Evolutionary conservation across 2,113 vertebrate species (phyloP).

Genomic region (Cyprinodon tularosa): DNA sequence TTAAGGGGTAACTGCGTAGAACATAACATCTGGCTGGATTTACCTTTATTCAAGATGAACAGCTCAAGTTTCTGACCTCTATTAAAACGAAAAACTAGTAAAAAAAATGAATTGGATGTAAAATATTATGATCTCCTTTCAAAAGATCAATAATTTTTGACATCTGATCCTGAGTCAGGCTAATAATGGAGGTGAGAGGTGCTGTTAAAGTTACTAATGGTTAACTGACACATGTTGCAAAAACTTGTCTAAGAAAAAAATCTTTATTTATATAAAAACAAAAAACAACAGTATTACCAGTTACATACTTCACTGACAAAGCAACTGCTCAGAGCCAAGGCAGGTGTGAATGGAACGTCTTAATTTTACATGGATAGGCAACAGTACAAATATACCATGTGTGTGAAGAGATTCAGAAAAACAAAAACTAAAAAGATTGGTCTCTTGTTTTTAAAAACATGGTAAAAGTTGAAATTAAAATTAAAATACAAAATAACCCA

Average conservation of each 20-base stretch:
- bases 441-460: constrained; percentile 69
- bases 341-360: constrained; percentile 76
- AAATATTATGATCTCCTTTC: no score
- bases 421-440: constrained; percentile 54
- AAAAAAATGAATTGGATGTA: no score
- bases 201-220: no score
- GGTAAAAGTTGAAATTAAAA: constrained; percentile 62
- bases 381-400: constrained; percentile 72
- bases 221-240: constrained; percentile 4
- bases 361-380: constrained; percentile 74
- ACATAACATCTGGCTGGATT: no score
- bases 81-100: no score
- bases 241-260: constrained; percentile 72
- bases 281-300: constrained; percentile 75
- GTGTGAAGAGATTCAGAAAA: constrained; percentile 44
- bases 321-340: constrained; percentile 81
- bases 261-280: constrained; percentile 82
- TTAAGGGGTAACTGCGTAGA: no score
- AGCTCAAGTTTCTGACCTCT: no score
- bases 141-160: no score
- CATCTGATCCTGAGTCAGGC: no score
- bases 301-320: constrained; percentile 81
- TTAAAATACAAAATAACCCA: constrained; percentile 66
- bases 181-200: no score
- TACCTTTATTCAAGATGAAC: no score